Conservation (phyloP, 1,140 invertebrate genomes). For the Drosophila setifemur region DNA sequence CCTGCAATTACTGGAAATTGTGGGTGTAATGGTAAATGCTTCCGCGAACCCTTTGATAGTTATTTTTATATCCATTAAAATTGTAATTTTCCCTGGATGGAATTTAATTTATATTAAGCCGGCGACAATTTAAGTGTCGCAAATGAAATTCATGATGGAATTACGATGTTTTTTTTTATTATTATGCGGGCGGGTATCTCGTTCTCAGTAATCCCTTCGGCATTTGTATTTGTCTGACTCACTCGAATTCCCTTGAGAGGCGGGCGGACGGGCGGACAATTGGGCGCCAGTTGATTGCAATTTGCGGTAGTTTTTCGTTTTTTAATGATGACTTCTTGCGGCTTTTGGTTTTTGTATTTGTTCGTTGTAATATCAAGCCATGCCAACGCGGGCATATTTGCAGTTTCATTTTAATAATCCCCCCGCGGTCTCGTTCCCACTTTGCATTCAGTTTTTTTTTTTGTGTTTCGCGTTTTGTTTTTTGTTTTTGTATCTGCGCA, state of each 20-base stretch:
- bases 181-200: neutral
- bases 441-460: too few species aligned
- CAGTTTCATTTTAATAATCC: constrained; percentile 50
- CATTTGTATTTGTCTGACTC: constrained; percentile 21
- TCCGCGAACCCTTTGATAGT: neutral
- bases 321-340: constrained; percentile 1
- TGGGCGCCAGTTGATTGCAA: constrained; percentile 30
- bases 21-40: neutral
- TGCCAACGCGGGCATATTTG: constrained; percentile 37
- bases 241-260: constrained; percentile 18
- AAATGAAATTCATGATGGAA: neutral
- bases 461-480: too few species aligned
- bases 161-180: neutral
- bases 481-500: too few species aligned
- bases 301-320: constrained; percentile 30
- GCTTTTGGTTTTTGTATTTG: constrained; percentile 12
- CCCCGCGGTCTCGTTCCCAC: constrained; percentile 9
- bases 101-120: neutral
- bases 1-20: neutral
- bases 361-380: constrained; percentile 41
- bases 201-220: constrained; percentile 19
- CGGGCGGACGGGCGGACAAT: constrained; percentile 4
- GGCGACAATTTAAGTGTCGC: neutral
- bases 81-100: too few species aligned
- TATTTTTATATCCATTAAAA: too few species aligned